A percentile compares a stretch with the other conserved stretches of the same genome.
phyloP scores from a whole-genome alignment of 2,113 vertebrate species.

The Ptilorrhoa leucosticta region DNA sequence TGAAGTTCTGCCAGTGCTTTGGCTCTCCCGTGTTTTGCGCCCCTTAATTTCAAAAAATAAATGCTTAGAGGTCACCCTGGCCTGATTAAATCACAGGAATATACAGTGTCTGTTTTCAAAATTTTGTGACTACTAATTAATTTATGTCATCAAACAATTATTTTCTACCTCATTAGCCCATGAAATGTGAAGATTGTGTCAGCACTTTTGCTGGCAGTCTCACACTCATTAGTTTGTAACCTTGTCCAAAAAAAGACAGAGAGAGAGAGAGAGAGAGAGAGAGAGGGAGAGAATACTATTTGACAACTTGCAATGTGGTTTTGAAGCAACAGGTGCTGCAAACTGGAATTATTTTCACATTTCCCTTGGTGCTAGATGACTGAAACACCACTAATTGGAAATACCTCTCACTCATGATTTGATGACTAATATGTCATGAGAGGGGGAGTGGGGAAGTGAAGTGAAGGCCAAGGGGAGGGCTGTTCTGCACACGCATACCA shows the following conservation, averaged over 20 bases:
- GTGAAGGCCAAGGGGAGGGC: background rate
- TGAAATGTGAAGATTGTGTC: conserved; percentile 36
- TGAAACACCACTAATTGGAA: background rate
- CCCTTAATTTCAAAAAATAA: background rate
- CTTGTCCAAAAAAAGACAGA: background rate
- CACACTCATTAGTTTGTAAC: conserved; percentile 18
- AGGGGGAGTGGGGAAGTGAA: background rate
- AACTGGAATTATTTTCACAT: background rate
- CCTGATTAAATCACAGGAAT: conserved; percentile 27
- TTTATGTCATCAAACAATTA: conserved; percentile 62
- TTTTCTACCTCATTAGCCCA: conserved; percentile 61
- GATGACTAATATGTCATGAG: conserved; percentile 2
- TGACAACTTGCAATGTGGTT: background rate
- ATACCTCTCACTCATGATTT: background rate
- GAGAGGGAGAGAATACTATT: background rate
- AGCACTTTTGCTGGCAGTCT: conserved; percentile 27
- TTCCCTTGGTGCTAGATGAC: background rate
- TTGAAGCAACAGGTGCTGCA: conserved; percentile 12
- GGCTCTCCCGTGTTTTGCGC: background rate
- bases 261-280: background rate
- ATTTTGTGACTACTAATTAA: conserved; percentile 37
- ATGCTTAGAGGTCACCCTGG: conserved; percentile 1
- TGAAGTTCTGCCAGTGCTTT: background rate
- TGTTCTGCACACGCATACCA: background rate
- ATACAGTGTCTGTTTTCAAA: conserved; percentile 40